phyloP scores from a whole-genome alignment of 2,113 vertebrate species.

The Limnothrissa miodon region DNA sequence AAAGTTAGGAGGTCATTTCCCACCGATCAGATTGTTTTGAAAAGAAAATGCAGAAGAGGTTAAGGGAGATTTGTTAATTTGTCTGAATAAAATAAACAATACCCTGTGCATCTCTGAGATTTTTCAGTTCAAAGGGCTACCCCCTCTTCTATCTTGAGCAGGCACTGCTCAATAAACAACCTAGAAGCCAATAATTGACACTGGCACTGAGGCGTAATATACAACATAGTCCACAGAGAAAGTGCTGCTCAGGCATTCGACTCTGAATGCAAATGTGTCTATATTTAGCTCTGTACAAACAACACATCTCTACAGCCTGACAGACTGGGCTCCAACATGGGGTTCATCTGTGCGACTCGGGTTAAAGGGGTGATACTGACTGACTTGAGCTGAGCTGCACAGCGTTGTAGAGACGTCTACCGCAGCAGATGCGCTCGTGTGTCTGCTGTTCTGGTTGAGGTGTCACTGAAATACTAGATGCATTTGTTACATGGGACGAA shows the following conservation, averaged over 20 bases:
- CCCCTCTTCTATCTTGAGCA: neutral
- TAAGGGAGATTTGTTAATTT: neutral
- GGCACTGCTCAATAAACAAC: neutral
- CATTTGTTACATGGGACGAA: neutral
- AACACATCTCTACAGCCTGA: neutral
- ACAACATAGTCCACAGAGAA: neutral
- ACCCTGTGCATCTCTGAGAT: neutral
- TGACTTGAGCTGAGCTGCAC: neutral
- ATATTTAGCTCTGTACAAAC: neutral
- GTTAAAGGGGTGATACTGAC: neutral
- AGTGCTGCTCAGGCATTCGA: neutral
- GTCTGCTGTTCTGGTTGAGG: neutral
- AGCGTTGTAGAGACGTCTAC: neutral
- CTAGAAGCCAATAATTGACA: neutral
- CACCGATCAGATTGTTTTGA: neutral
- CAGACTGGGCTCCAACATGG: neutral
- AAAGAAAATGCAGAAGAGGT: neutral
- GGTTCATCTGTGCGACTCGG: neutral
- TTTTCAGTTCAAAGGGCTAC: neutral
- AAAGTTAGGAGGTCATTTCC: neutral
- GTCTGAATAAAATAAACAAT: neutral
- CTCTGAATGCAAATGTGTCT: conserved; percentile 8
- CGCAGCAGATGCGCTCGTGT: neutral
- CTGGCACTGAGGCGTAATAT: neutral
- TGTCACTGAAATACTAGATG: neutral